A percentile compares a stretch with the other conserved stretches of the same genome.
Conservation (phyloP, 2,113 vertebrate genomes). For the Ophiodon elongatus region DNA sequence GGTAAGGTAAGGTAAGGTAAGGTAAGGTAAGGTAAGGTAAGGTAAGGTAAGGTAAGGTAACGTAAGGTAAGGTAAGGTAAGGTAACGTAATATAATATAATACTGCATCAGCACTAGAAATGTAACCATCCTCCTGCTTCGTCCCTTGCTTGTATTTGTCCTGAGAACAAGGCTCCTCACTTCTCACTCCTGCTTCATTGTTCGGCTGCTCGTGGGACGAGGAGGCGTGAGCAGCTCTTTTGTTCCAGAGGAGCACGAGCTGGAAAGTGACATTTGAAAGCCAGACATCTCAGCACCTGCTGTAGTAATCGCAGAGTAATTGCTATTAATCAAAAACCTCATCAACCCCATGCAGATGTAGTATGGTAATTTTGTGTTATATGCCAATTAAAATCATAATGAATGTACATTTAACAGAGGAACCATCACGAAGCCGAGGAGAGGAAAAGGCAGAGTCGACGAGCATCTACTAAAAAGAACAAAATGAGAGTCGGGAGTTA, state of each 20-base stretch:
- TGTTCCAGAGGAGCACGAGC: constrained; percentile 10
- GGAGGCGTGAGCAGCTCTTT: constrained; percentile 35
- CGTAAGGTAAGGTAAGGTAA: no score
- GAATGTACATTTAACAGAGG: constrained; percentile 33
- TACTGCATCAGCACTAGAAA: constrained; percentile 10
- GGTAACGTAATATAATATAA: no score
- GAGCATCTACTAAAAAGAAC: neutral
- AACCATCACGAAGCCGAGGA: neutral
- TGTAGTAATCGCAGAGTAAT: constrained; percentile 46
- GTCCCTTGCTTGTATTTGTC: constrained; percentile 22
- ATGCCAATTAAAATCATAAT: constrained; percentile 55
- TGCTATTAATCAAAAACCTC: constrained; percentile 67
- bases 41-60: no score
- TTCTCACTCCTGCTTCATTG: constrained; percentile 8
- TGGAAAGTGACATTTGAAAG: constrained; percentile 48
- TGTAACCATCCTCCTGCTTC: constrained; percentile 6
- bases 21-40: no score
- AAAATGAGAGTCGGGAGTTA: no score
- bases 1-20: no score
- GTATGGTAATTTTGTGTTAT: constrained; percentile 46
- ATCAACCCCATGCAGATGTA: constrained; percentile 67
- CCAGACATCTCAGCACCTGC: constrained; percentile 60
- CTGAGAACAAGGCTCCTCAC: neutral
- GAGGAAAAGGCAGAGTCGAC: no score
- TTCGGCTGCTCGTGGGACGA: neutral